phyloP scores from a whole-genome alignment of 1,140 invertebrate species.

The Grapholita molesta region DNA sequence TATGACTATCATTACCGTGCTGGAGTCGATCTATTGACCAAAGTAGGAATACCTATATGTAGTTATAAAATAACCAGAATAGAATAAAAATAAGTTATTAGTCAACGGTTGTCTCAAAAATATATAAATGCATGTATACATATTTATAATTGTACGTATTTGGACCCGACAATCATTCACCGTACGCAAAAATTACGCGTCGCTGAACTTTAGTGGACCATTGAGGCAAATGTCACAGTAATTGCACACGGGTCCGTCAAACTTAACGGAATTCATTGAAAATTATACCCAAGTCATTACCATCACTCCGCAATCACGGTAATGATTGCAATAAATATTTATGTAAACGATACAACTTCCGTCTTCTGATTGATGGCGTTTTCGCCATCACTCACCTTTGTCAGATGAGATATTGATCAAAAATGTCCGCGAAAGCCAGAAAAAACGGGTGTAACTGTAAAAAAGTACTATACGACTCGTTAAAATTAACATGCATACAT shows the following conservation, averaged over 20 bases:
- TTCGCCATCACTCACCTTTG: conserved; percentile 3
- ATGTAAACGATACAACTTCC: conserved; percentile 1
- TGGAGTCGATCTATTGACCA: no score
- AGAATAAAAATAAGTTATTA: no score
- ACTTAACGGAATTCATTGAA: conserved; percentile 13
- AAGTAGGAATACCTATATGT: no score
- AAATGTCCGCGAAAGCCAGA: background rate
- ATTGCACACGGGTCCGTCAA: conserved; percentile 8
- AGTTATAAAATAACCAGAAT: no score
- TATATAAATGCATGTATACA: no score
- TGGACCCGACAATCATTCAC: background rate
- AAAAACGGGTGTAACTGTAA: background rate
- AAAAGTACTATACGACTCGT: background rate
- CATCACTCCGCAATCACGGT: background rate
- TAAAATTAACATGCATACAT: conserved; percentile 8
- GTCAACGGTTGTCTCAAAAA: no score
- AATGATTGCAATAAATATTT: conserved; percentile 12
- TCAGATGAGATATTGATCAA: conserved; percentile 3
- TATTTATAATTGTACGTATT: no score
- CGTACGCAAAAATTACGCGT: conserved; percentile 1
- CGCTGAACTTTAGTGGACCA: conserved; percentile 2
- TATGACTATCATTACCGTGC: no score
- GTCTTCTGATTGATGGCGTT: background rate
- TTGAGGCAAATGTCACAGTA: conserved; percentile 7
- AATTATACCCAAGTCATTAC: conserved; percentile 13